phyloP scores from a whole-genome alignment of 2,888 invertebrate genomes.

The Therioaphis trifolii region DNA sequence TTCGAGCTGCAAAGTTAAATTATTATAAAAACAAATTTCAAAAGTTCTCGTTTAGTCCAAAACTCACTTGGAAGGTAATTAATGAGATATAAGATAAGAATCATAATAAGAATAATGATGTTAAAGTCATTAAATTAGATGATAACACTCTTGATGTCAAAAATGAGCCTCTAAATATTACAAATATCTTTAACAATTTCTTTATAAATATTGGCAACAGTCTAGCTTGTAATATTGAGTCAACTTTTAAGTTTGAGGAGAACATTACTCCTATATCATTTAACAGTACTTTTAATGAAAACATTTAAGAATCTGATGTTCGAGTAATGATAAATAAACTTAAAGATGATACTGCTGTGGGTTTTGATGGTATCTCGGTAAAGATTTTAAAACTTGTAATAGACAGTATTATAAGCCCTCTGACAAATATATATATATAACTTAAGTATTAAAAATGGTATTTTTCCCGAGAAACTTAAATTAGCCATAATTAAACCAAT shows the following conservation, averaged over 20 bases:
- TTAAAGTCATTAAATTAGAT: conserved; percentile 10
- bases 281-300: not conserved
- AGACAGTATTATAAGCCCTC: too few relatives aligned
- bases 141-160: not conserved
- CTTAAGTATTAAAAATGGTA: too few relatives aligned
- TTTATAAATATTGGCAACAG: conserved; percentile 27
- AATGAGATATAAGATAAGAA: too few relatives aligned
- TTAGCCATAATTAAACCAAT: too few relatives aligned
- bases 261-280: not conserved
- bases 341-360: too few relatives aligned
- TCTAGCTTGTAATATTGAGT: not conserved
- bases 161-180: not conserved
- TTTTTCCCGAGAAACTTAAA: too few relatives aligned
- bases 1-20: not conserved
- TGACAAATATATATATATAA: too few relatives aligned
- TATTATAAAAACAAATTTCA: conserved; percentile 18
- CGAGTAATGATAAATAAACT: too few relatives aligned
- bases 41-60: not conserved
- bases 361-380: too few relatives aligned
- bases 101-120: too few relatives aligned
- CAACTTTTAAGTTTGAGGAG: not conserved
- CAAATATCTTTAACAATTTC: conserved; percentile 21
- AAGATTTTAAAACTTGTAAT: too few relatives aligned
- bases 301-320: not conserved
- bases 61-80: too few relatives aligned